Evolutionary conservation across 1,140 invertebrate genomes (phyloP).

Genomic region (Tetramorium simillimum): DNA sequence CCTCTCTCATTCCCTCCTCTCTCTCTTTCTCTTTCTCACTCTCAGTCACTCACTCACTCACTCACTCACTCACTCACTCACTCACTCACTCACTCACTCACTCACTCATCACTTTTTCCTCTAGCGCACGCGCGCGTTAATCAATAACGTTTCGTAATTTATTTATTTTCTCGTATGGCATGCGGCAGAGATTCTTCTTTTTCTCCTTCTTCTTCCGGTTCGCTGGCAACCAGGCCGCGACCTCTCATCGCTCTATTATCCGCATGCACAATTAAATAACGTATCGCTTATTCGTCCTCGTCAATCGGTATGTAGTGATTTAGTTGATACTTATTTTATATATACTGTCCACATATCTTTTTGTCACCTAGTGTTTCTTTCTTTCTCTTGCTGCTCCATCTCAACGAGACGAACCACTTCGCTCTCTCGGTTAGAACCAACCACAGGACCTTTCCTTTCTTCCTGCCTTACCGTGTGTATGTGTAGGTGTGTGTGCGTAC

Average conservation of each 20-base stretch:
- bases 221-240: conserved; percentile 27
- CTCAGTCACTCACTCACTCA: conserved; percentile 43
- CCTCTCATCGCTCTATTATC: conserved; percentile 30
- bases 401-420: background rate
- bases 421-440: background rate
- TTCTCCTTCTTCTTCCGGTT: background rate
- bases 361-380: conserved; percentile 26
- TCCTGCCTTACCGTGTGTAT: conserved; percentile 7
- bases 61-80: conserved; percentile 55
- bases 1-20: background rate
- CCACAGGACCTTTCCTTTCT: background rate
- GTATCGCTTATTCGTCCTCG: conserved; percentile 71
- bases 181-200: conserved; percentile 47
- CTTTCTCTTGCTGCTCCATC: background rate
- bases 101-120: conserved; percentile 53
- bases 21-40: background rate
- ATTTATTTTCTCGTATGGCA: conserved; percentile 62
- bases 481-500: too few relatives aligned
- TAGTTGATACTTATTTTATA: conserved; percentile 72
- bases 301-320: conserved; percentile 76
- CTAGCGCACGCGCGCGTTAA: conserved; percentile 61
- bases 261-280: conserved; percentile 75
- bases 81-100: conserved; percentile 42
- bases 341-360: conserved; percentile 66
- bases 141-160: conserved; percentile 75